Evolutionary conservation across 1,140 invertebrate species (phyloP), one percentile per base, ranked within the genome.

Genomic region (Heliconius melpomene): DNA sequence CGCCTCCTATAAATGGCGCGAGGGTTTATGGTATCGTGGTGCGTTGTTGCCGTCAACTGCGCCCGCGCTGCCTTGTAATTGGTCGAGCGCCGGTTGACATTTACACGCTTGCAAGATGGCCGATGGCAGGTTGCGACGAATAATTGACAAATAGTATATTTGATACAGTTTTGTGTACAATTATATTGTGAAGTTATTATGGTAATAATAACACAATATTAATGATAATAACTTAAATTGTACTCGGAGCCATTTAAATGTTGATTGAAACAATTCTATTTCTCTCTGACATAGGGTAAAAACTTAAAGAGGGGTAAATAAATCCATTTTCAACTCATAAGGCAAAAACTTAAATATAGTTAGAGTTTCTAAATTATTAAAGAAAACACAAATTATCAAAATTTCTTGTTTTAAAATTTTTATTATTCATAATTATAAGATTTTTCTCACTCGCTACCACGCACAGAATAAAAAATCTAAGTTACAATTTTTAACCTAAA

Each of bases 1-100:
- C 87, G 83, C 89, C 82, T 90, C 88, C 91, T 91, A 90, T 93
- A 93, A 91, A 93, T 90, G 91, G 90, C 86, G 86, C 80, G 91
- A 90, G 85, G 87, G 86, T 91, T 92, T 92, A 91, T 91, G 91
- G 91, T 91, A 91, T 91, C 89, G 88, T 73, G 84, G 85, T 86
- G 88, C 89, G 90, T 87, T 89, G 89, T 88, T 87, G 83, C 87
- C 88, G 89, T 89, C 90, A 89, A 84, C 83, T 83, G 88, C 87
- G 89, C 87, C 83, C 83, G 89, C 88, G 88, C 86, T 83, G 84
- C 74, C 86, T 88, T 91, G 90, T 92, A 92, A 93, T 92, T 93
- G 91, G 92, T 89, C 86, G 90, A 82, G 85, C 85, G 87, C 83
- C 84, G 84, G 87, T 85, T 92, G 91, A 92, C 91, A 92, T 91